These are phyloP conservation scores for Pseudomugil gertrudae DNA, from an alignment of 2,797 vertebrate species.

Conservation along the genomic window DNA sequence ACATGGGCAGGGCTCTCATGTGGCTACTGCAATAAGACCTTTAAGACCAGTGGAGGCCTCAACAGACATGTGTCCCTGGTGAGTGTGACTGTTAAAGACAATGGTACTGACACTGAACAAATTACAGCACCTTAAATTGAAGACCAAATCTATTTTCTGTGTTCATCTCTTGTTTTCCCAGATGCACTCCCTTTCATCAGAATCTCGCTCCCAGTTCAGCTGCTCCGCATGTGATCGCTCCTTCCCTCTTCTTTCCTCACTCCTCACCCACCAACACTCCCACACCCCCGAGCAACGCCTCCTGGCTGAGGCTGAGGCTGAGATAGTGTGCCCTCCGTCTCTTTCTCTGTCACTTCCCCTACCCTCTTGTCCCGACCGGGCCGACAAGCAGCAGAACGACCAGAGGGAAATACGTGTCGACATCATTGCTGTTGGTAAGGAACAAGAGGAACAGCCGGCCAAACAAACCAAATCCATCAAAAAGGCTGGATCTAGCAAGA, in stretches of 20 bases:
- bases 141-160: constrained; percentile 7
- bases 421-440: constrained; percentile 79
- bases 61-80: constrained; percentile 89
- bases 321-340: constrained; percentile 87
- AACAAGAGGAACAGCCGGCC: constrained; percentile 72
- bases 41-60: constrained; percentile 88
- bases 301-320: constrained; percentile 88
- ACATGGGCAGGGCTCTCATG: constrained; percentile 81
- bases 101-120: constrained; percentile 18
- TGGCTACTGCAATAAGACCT: constrained; percentile 88
- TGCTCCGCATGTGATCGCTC: constrained; percentile 89
- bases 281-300: constrained; percentile 91
- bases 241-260: constrained; percentile 87
- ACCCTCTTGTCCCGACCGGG: constrained; percentile 76
- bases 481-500: constrained; percentile 74
- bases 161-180: constrained; percentile 47
- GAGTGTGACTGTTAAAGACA: constrained; percentile 36
- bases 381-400: constrained; percentile 75
- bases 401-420: constrained; percentile 79
- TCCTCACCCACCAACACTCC: constrained; percentile 91
- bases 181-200: constrained; percentile 81
- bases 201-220: constrained; percentile 87
- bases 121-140: constrained; percentile 1
- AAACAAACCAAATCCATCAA: constrained; percentile 73
- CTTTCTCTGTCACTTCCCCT: constrained; percentile 84